Percentiles rank a stretch among this genome's conserved stretches.
Conservation (phyloP, 2,797 vertebrate species). For the Yasuhikotakia modesta region DNA sequence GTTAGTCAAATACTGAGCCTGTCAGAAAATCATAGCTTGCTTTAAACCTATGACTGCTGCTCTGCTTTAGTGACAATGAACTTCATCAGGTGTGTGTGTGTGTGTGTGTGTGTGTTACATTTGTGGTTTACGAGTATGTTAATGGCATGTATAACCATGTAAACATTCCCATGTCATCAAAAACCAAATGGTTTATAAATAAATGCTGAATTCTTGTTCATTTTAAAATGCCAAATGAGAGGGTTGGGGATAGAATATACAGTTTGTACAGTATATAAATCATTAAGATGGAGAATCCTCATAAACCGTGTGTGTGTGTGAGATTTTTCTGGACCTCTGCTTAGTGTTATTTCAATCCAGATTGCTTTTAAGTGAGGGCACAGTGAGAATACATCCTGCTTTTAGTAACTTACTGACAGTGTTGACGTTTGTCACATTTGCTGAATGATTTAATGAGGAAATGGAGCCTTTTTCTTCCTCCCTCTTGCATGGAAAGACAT, state of each 20-base stretch:
- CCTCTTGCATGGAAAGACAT: background rate
- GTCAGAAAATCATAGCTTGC: slow-evolving; percentile 24
- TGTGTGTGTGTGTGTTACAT: slow-evolving; percentile 18
- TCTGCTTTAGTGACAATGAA: background rate
- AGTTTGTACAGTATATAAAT: no score
- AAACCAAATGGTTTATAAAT: no score
- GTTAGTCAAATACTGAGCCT: slow-evolving; percentile 3
- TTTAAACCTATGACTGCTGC: background rate
- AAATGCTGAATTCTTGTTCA: no score
- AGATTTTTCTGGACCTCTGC: slow-evolving; percentile 27
- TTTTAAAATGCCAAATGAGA: no score
- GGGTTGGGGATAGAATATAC: no score
- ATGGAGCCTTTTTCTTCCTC: background rate
- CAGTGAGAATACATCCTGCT: slow-evolving; percentile 2
- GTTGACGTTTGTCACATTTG: background rate
- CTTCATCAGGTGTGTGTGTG: background rate
- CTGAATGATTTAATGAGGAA: slow-evolving; percentile 4
- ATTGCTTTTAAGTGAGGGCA: slow-evolving; percentile 2
- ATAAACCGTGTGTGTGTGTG: slow-evolving; percentile 22
- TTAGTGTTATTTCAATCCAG: slow-evolving; percentile 28
- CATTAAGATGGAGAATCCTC: no score
- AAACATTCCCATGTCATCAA: no score
- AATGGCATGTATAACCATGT: no score
- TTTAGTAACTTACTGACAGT: slow-evolving; percentile 1
- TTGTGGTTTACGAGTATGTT: no score